These are phyloP conservation scores for Cyprinodon tularosa DNA, from an alignment of 2,113 vertebrate species.

Conservation along the genomic window DNA sequence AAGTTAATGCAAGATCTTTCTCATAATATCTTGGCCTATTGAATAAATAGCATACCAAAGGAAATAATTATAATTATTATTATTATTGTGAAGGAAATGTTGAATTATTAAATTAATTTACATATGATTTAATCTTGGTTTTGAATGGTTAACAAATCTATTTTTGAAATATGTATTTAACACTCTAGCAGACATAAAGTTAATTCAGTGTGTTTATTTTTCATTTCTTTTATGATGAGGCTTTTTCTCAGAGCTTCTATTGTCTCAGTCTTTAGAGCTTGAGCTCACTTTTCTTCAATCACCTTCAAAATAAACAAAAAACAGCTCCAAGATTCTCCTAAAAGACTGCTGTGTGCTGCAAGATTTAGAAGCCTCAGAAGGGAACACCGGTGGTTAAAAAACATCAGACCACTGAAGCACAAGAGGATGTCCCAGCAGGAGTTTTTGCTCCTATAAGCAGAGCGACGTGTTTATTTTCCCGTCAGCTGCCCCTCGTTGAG, in stretches of 20 bases:
- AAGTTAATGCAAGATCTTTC: neutral
- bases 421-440: constrained; percentile 65
- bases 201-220: neutral
- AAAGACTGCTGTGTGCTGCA: neutral
- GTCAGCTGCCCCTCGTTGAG: constrained; percentile 71
- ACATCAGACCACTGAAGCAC: constrained; percentile 61
- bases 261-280: neutral
- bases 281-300: neutral
- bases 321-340: neutral
- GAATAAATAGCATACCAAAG: neutral
- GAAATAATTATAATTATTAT: no score
- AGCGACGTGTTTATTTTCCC: constrained; percentile 80
- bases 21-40: neutral
- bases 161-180: neutral
- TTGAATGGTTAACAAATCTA: neutral
- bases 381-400: constrained; percentile 49
- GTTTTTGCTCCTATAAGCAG: constrained; percentile 61
- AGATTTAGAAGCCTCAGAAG: constrained; percentile 34
- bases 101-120: neutral
- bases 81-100: neutral
- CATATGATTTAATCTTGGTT: neutral
- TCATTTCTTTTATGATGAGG: neutral
- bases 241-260: neutral
- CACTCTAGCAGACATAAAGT: neutral
- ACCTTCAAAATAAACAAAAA: neutral